Percentiles rank a stretch among this genome's conserved stretches.
phyloP scores from a whole-genome alignment of 2,797 vertebrate species.

The Acrossocheilus wenchowensis region DNA sequence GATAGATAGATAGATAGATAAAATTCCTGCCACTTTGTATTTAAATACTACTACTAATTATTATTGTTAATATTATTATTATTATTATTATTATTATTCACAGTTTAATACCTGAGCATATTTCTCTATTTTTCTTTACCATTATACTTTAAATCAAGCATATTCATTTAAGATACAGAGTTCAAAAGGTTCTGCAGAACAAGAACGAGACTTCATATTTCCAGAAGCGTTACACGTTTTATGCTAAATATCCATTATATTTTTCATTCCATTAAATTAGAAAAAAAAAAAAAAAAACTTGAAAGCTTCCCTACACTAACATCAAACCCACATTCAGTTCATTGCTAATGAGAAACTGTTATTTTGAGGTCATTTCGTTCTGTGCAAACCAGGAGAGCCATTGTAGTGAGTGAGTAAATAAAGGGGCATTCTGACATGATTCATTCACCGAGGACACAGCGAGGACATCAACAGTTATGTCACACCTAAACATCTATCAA shows the following conservation, averaged over 20 bases:
- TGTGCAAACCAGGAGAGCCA: background rate
- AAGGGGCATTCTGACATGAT: background rate
- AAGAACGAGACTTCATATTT: background rate
- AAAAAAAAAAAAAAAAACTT: too few relatives aligned
- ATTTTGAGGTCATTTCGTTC: background rate
- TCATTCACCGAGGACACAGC: constrained; percentile 10
- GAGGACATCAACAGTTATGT: background rate
- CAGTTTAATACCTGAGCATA: background rate
- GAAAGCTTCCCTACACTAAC: background rate
- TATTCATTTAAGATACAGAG: background rate
- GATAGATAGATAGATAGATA: too few relatives aligned
- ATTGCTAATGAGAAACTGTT: background rate
- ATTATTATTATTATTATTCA: too few relatives aligned
- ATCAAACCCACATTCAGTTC: background rate
- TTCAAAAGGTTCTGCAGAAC: background rate
- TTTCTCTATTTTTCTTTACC: background rate
- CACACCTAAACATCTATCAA: constrained; percentile 17
- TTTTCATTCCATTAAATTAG: background rate
- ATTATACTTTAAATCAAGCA: background rate
- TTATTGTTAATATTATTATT: too few relatives aligned
- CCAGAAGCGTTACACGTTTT: background rate
- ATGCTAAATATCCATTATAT: background rate
- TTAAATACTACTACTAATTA: too few relatives aligned
- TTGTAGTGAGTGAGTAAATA: background rate
- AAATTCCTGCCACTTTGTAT: too few relatives aligned